Evolutionary conservation across 2,888 invertebrate species (phyloP).

Genomic region (Ophraella communa): DNA sequence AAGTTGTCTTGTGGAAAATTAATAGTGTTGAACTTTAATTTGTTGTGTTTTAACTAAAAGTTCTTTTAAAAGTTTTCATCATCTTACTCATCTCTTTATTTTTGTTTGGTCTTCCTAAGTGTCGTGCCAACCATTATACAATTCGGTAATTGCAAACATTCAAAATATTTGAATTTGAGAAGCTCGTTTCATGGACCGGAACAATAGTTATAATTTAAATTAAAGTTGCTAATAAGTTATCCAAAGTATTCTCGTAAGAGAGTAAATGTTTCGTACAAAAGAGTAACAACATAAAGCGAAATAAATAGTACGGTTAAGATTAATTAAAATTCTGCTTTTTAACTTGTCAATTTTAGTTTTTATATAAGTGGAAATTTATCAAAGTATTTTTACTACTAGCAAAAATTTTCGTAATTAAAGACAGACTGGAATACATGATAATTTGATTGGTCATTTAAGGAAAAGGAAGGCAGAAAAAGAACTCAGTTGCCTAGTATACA

Average conservation of each 20-base stretch:
- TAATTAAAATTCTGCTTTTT: background rate
- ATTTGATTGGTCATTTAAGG: too few relatives aligned
- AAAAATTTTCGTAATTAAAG: too few relatives aligned
- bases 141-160: constrained; percentile 19
- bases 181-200: constrained; percentile 22
- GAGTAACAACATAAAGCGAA: constrained; percentile 22
- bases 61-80: background rate
- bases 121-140: constrained; percentile 3
- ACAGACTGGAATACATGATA: too few relatives aligned
- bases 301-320: background rate
- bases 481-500: too few relatives aligned
- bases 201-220: constrained; percentile 50
- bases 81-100: background rate
- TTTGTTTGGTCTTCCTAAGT: background rate
- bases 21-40: background rate
- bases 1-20: too few relatives aligned
- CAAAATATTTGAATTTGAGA: constrained; percentile 24
- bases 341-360: background rate
- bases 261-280: constrained; percentile 49
- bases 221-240: constrained; percentile 52
- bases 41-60: background rate
- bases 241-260: constrained; percentile 52
- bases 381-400: too few relatives aligned
- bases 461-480: too few relatives aligned
- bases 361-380: too few relatives aligned